Evolutionary conservation across 2,113 vertebrate species (phyloP), one percentile per base, ranked within the genome.

Genomic region (Coregonus clupeaformis): DNA sequence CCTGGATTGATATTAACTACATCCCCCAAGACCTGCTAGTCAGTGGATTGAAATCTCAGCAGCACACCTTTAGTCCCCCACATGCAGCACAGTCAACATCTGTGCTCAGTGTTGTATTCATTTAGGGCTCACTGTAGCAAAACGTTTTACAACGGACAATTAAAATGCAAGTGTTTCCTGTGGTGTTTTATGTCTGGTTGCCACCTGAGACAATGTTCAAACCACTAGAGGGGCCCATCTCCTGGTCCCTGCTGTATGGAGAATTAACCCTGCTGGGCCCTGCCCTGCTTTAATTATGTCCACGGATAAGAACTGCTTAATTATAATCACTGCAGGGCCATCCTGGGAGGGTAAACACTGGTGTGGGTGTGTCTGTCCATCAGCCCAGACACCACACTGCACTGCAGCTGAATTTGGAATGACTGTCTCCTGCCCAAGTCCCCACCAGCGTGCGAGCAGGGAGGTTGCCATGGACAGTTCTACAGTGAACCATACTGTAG

Each of bases 291-390:
- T 90, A 91, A 89, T 90, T 88, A 92, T 92, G 86, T 89, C 85
- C 82, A 83, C 76, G 88, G 89, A 90, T 89, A 90, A 92, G 87
- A 90, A 89, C 86, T 84, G 88, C 90, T 92, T 92, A 91, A 91
- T 91, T 91, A 84, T 92, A 89, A 91, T 91, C 88, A 83, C 85
- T 89, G 80, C 36, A 11, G 80, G 86, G 80, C 82, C 80, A 71
- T 78, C 79, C 77, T 84, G 78, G 27, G 75, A 78, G 78, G 18
- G 45, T 80, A 80, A 84, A 86, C 75, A 77, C 72, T 30, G 73
- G 70, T 73, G 62, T 64, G 49, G 4, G 9, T 42, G 52, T 20
- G 16, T 55, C 36, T 68, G 76, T 77, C 71, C 6, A 16, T 16
- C 32, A 74, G 66, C 1, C 29, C 71, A 74, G 67, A 55, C 11